Evolutionary conservation across 1,140 invertebrate species (phyloP).

Genomic region (Drosophila cardini): DNA sequence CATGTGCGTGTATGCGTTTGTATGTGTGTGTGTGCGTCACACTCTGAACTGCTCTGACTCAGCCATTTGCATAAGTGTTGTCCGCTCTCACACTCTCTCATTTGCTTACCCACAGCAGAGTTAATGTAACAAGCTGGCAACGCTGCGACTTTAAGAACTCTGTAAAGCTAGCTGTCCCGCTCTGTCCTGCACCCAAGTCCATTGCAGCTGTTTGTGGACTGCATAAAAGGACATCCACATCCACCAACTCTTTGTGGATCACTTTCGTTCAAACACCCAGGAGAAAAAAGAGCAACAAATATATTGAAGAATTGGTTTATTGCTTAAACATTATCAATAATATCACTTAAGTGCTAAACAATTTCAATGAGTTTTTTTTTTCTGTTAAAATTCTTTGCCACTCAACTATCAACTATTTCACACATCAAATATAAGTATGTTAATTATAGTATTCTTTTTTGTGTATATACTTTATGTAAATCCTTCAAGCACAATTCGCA

Average conservation of each 20-base stretch:
- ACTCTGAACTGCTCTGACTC: conserved; percentile 29
- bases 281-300: background rate
- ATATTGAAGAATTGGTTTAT: conserved; percentile 80
- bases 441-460: background rate
- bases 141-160: background rate
- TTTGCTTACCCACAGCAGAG: too few relatives aligned
- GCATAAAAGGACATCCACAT: background rate
- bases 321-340: conserved; percentile 83
- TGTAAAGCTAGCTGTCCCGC: background rate
- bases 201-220: background rate
- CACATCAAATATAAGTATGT: conserved; percentile 26
- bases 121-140: conserved; percentile 13
- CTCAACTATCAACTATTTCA: conserved; percentile 51
- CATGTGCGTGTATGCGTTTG: conserved; percentile 8
- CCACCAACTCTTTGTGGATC: background rate
- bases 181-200: background rate
- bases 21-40: background rate
- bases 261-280: background rate
- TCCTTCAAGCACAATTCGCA: conserved; percentile 46
- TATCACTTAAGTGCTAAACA: conserved; percentile 80
- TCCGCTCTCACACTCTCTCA: background rate
- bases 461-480: conserved; percentile 14
- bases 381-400: conserved; percentile 57
- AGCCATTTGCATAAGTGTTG: conserved; percentile 61
- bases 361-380: conserved; percentile 63